Conservation (phyloP, 2,797 vertebrate species). For the Pteropus rufus region DNA sequence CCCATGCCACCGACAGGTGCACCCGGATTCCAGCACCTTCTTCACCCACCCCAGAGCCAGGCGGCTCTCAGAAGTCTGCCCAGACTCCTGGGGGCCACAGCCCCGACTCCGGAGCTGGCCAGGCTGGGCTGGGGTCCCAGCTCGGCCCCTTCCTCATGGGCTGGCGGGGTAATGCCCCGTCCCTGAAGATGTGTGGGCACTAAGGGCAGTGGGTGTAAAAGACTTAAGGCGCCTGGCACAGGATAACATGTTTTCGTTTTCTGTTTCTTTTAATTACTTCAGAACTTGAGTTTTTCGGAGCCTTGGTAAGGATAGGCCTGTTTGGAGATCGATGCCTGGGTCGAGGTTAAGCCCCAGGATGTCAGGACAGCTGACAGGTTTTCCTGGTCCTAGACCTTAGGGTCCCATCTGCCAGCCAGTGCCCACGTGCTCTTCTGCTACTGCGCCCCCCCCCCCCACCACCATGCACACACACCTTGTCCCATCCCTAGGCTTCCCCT, state of each 20-base stretch:
- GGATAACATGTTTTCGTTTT: neutral
- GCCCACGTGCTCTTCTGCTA: neutral
- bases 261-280: neutral
- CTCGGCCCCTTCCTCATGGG: neutral
- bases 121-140: neutral
- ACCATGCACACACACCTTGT: accelerated
- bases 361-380: neutral
- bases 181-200: neutral
- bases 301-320: neutral
- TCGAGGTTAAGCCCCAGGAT: neutral
- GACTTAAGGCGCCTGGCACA: neutral
- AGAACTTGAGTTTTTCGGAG: neutral
- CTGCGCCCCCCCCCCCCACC: accelerated
- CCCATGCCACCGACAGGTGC: neutral
- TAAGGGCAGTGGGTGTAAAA: neutral
- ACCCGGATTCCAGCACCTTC: neutral
- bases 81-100: neutral
- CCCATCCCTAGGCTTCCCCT: no score
- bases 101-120: accelerated
- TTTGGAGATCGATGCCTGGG: neutral
- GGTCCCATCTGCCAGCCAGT: accelerated
- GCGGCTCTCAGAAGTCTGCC: neutral
- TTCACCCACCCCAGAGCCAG: neutral
- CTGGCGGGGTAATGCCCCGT: no score
- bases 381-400: neutral